These are phyloP conservation scores for Philypnodon macrostomus DNA, from an alignment of 2,797 vertebrate species.

Conservation along the genomic window DNA sequence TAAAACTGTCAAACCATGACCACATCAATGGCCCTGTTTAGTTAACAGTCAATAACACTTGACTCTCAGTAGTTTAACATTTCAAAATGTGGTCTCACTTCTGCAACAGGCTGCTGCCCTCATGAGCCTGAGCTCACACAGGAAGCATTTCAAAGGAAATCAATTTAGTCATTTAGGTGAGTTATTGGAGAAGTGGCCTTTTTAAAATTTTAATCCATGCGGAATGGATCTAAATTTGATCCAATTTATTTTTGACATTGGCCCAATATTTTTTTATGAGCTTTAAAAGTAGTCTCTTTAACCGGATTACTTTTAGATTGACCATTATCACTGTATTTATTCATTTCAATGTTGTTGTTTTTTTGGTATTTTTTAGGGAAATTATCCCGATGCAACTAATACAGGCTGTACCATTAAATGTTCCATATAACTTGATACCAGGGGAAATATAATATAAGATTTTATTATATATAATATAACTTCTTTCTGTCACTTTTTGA, in stretches of 20 bases:
- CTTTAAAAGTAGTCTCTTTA: too few species aligned
- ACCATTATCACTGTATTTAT: conserved; percentile 3
- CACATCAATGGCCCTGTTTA: conserved; percentile 9
- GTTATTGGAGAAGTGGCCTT: conserved; percentile 24
- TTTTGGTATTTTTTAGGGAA: too few species aligned
- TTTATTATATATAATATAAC: too few species aligned
- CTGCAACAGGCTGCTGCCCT: conserved; percentile 14
- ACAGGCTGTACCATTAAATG: too few species aligned
- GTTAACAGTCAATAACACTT: conserved; percentile 20
- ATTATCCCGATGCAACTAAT: too few species aligned
- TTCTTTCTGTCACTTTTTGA: too few species aligned
- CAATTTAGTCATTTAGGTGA: conserved; percentile 13
- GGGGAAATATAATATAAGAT: too few species aligned
- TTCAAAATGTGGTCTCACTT: conserved; percentile 14
- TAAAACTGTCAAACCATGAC: conserved; percentile 8
- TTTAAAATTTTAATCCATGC: conserved; percentile 28
- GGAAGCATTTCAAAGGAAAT: conserved; percentile 25
- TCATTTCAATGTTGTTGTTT: too few species aligned
- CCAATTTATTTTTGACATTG: conserved; percentile 11
- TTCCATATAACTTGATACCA: too few species aligned
- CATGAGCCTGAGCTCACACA: conserved; percentile 19
- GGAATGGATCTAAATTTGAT: conserved; percentile 26
- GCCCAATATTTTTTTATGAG: conserved; percentile 10
- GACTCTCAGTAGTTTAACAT: conserved; percentile 16
- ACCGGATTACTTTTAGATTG: background rate